These are phyloP conservation scores for Microcebus lehilahytsara DNA, from an alignment of 2,113 vertebrate species.

Conservation along the genomic window DNA sequence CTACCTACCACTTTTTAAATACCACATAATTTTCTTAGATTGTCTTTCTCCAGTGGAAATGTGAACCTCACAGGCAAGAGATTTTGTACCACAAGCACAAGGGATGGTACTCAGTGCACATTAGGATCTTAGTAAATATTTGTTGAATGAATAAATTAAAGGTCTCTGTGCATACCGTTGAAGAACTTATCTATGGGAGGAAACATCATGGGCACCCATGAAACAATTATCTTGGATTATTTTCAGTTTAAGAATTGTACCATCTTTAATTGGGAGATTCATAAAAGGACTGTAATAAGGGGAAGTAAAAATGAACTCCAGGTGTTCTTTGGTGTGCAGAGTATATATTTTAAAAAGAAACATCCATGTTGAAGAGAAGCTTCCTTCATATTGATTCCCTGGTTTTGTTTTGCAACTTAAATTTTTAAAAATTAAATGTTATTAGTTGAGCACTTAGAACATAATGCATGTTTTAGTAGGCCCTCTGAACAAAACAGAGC, in stretches of 20 bases:
- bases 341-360: neutral
- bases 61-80: neutral
- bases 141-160: neutral
- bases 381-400: neutral
- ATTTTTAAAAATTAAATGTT: neutral
- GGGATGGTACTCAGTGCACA: neutral
- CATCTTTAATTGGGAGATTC: neutral
- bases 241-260: neutral
- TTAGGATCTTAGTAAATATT: neutral
- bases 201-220: neutral
- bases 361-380: neutral
- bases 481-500: neutral
- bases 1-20: neutral
- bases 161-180: neutral
- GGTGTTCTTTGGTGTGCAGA: neutral
- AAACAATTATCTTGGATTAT: neutral
- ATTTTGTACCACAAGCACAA: neutral
- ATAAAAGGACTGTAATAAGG: neutral
- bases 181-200: neutral
- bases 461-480: neutral
- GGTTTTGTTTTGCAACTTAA: conserved; percentile 4
- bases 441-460: neutral
- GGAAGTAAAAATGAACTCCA: neutral
- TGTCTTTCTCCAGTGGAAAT: neutral
- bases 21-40: neutral